Base-by-base conservation (phyloP, 2,888 invertebrate species). In the Pasiphila rectangulata region DNA sequence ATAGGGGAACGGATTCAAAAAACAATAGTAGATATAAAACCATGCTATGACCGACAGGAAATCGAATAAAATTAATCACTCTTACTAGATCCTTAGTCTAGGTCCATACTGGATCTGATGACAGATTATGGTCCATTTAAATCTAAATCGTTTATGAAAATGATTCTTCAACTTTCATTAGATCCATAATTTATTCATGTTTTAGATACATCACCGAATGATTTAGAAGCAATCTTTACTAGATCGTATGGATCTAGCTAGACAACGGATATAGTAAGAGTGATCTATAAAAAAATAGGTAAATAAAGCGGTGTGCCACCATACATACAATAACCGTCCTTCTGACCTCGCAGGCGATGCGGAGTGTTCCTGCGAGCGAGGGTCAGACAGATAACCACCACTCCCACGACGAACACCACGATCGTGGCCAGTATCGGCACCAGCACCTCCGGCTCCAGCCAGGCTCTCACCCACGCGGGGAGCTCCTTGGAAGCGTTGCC, bases 341-440 rank as follows among this genome's bases (percentile, higher is more conserved):
- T 92, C 86, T 91, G 92, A 92, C 96, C 96, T 91, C 94, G 91
- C 79, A 96, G 93, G 74, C 96, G 92, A 64, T 90, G 83, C 75
- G 96, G 96, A 82, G 95, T 91, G 78, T 96, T 93, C 79, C 96
- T 91, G 73, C 96, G 91, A 40, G 96, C 94, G 41, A 96, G 90
- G 23, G 96, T 96, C 67, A 96, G 94, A 83, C 96, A 96, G 79
- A 96, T 94, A 71, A 98, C 96, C 69, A 96, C 93, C 69, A 97
- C 93, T 56, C 97, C 96, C 64, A 97, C 95, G 67, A 96, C 92
- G 76, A 97, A 94, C 59, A 98, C 96, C 64, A 98, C 94, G 52
- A 97, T 91, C 17, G 96, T 96, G 29, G 96, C 96, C 67, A 95
- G 92, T 58, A 97, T 93, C 0, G 97, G 97, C 15, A 98, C 95